Evolutionary conservation across 1,140 invertebrate genomes (phyloP), one percentile per base, ranked within the genome.

Genomic region (Brachystomella parvula): DNA sequence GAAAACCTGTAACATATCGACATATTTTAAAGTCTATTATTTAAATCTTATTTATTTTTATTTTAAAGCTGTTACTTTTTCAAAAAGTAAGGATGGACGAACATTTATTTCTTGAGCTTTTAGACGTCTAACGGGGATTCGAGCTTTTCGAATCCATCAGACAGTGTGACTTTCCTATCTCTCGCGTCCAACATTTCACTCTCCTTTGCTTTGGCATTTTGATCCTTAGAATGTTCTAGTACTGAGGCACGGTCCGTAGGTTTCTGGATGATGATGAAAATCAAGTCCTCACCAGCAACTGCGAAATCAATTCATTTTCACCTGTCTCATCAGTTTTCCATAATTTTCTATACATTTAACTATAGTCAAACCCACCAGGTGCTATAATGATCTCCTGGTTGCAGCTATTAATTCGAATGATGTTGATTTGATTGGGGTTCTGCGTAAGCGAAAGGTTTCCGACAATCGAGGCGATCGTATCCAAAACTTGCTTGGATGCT

Each of bases 381-480:
- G 49, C 49, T 17, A 53, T 53, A 24, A 53, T 53, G 15, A 53
- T 24, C 24, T 53, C 49, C 49, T 53, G 49, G 9, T 12, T 17
- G 21, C 49, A 53, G 24, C 49, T 53, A 24, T 53, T 53, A 24
- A 53, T 53, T 9, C 49, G 49, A 53, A 53, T 53, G 12, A 53
- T 53, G 21, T 26, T 53, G 24, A 53, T 53, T 53, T 53, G 49
- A 15, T 26, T 15, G 49, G 49, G 24, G 21, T 26, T 53, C 9
- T 26, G 24, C 3, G 12, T 26, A 24, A 12, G 9, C n/a, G n/a
- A n/a, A n/a, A n/a, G n/a, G n/a, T 26, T 26, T 3, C 24, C 6
- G 21, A 53, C 24, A 6, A 24, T 53, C 15, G 49, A 24, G 21
- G 15, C 24, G 12, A 53, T 15, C 6, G 24, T 26, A 26, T 53